These are phyloP conservation scores for Stegophylla sp. DNA, from an alignment of 2,888 invertebrate species.

Conservation along the genomic window DNA sequence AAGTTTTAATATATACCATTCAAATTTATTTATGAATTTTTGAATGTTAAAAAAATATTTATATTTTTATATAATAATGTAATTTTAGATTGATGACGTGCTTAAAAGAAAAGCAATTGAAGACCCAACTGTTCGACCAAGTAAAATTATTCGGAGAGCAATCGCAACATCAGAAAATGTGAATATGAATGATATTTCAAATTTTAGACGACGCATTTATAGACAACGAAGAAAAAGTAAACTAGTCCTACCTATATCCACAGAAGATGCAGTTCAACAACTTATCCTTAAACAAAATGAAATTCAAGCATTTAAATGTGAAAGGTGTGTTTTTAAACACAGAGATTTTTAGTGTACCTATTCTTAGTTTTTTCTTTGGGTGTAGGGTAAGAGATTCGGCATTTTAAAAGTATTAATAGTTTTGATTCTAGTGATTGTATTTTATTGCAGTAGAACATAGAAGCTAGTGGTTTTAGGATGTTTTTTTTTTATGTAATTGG, in stretches of 20 bases:
- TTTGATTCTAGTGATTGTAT: no score
- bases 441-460: no score
- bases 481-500: no score
- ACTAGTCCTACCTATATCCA: not conserved
- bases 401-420: no score
- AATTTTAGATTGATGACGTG: not conserved
- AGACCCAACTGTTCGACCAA: not conserved
- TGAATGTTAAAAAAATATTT: no score
- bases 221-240: slow-evolving; percentile 1
- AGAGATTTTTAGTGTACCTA: no score
- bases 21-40: no score
- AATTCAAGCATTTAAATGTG: not conserved
- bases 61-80: no score
- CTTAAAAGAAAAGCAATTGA: not conserved
- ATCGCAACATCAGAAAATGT: not conserved
- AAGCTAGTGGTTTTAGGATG: no score
- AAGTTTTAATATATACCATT: no score
- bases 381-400: no score
- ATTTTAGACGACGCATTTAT: slow-evolving; percentile 1
- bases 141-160: not conserved
- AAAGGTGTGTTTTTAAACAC: not conserved
- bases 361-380: no score
- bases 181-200: not conserved
- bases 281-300: not conserved
- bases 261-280: not conserved